Evolutionary conservation across 92 coral and sea anemone genomes (phyloP), one percentile per base, ranked within the genome.

Genomic region (Zoanthus sociatus): DNA sequence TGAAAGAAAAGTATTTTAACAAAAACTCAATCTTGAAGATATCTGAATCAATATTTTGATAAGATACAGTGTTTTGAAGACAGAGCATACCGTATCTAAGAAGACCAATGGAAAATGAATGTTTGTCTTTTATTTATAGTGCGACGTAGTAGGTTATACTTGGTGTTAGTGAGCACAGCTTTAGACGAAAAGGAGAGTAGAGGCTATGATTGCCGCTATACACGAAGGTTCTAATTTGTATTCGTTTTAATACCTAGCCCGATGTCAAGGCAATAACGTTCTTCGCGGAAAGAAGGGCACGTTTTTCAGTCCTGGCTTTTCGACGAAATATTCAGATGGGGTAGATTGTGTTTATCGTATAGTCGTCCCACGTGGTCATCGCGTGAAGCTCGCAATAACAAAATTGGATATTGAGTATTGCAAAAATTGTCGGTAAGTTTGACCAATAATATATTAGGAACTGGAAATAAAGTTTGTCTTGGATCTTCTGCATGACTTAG

Each of bases 351-450:
- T 14, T 12, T 81, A 68, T 37, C 85, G 70, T 51, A 64, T 81
- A 37, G 70, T 81, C 21, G 85, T 81, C 9, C 85, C 85, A 44
- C 85, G 85, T 4, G 73, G 85, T 2, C 60, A 81, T 46, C 85
- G 47, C 45, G 74, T 81, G 37, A 81, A 81, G 14, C 85, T 81
- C 21, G 85, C 75, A 44, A 32, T 81, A 51, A 64, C 74, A 6
- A 63, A 33, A 7, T 64, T 81, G 33, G 75, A 81, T 64, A 56
- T 81, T 32, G 85, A 81, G 2, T 46, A 64, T 31, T 81, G 85
- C 45, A 13, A 32, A 7, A 3, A 1, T 5, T 81, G 85, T 63
- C 21, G 75, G 85, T 81, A 31, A 61, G 84, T 63, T 37, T 37
- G 42, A 4, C 42, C 42, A 37, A 37, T 37, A 2, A 2, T 37